Conservation (phyloP, 2,888 invertebrate genomes). For the Parthenolecanium corni region DNA sequence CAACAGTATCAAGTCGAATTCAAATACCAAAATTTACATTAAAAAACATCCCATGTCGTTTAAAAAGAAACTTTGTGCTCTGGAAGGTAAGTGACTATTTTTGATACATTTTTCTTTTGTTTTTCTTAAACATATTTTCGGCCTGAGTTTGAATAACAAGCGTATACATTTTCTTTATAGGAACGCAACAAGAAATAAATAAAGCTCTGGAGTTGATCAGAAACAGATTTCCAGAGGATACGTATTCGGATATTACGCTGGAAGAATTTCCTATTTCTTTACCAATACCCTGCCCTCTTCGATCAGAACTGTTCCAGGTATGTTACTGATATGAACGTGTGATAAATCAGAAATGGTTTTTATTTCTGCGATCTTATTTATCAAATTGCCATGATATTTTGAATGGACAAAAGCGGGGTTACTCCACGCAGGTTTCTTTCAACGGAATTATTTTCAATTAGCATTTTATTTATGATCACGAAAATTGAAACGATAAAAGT, state of each 20-base stretch:
- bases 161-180: conserved; percentile 40
- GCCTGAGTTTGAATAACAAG: too few relatives aligned
- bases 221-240: conserved; percentile 68
- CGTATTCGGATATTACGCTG: conserved; percentile 67
- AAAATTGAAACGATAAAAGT: too few relatives aligned
- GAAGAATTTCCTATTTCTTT: conserved; percentile 44
- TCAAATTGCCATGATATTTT: too few relatives aligned
- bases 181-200: conserved; percentile 64
- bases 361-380: too few relatives aligned
- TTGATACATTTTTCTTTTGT: conserved; percentile 5
- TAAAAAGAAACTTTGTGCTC: conserved; percentile 68
- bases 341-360: too few relatives aligned
- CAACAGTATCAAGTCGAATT: conserved; percentile 63
- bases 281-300: conserved; percentile 35
- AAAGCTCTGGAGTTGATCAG: conserved; percentile 73
- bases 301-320: conserved; percentile 42
- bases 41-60: conserved; percentile 61
- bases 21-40: conserved; percentile 67
- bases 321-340: too few relatives aligned
- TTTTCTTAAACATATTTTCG: neutral
- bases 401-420: too few relatives aligned
- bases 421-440: too few relatives aligned
- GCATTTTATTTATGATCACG: too few relatives aligned
- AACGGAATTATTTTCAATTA: too few relatives aligned
- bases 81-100: conserved; percentile 51